phyloP scores from a whole-genome alignment of 2,797 vertebrate genomes.

The Cyclopterus lumpus region DNA sequence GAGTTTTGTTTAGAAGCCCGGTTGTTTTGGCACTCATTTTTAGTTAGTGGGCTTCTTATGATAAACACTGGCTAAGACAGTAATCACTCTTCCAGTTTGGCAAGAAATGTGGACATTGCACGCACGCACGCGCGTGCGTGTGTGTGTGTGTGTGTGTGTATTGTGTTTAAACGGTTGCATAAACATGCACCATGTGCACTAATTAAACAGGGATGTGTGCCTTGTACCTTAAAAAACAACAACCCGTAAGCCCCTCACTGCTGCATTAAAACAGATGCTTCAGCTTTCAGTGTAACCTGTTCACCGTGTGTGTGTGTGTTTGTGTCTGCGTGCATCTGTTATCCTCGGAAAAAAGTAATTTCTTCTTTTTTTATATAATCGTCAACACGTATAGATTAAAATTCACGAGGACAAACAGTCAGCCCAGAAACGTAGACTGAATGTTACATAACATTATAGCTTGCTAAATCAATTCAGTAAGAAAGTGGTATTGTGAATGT shows the following conservation, averaged over 20 bases:
- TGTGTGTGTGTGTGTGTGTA: neutral
- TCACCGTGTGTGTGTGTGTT: conserved; percentile 10
- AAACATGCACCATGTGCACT: conserved; percentile 36
- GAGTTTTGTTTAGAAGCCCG: neutral
- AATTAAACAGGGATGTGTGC: conserved; percentile 27
- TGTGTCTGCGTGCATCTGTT: conserved; percentile 16
- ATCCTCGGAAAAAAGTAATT: conserved; percentile 7
- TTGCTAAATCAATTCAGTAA: neutral
- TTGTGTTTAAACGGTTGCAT: conserved; percentile 30
- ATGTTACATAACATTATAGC: neutral
- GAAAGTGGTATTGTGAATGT: neutral
- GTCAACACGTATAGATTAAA: conserved; percentile 4
- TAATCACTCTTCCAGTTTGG: neutral
- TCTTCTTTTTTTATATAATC: conserved; percentile 15
- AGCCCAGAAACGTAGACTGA: neutral
- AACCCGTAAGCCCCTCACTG: conserved; percentile 16
- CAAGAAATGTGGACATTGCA: neutral
- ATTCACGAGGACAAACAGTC: neutral
- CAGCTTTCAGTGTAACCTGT: neutral
- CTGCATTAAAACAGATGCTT: conserved; percentile 29
- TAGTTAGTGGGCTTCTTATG: neutral
- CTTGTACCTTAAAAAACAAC: conserved; percentile 3
- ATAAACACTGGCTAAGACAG: neutral
- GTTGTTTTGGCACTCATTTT: neutral
- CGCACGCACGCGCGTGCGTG: neutral